Conservation (phyloP, 2,888 invertebrate species). For the Ichneumoninae sp. region DNA sequence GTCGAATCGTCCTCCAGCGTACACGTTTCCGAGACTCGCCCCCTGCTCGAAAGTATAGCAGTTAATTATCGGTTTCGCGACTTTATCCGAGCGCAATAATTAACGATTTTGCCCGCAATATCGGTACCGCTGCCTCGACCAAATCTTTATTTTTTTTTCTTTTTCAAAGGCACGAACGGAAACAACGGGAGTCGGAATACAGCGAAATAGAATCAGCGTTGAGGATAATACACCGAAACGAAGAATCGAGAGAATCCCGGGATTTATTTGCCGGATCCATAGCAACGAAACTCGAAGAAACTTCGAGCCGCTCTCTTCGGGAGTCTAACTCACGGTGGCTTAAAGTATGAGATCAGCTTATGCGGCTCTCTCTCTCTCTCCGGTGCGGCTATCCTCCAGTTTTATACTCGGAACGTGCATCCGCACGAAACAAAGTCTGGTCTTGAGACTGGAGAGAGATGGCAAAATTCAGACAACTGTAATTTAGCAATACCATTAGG, state of each 20-base stretch:
- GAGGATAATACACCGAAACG: background rate
- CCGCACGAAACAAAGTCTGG: slow-evolving; percentile 32
- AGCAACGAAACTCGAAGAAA: slow-evolving; percentile 9
- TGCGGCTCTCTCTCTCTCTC: slow-evolving; percentile 12
- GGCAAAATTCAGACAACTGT: slow-evolving; percentile 56
- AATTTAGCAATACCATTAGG: slow-evolving; percentile 65
- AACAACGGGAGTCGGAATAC: background rate
- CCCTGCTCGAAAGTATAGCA: background rate
- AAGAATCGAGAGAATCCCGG: slow-evolving; percentile 17
- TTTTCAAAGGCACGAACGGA: background rate
- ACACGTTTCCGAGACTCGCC: background rate
- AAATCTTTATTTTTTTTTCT: background rate
- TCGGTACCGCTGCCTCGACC: background rate
- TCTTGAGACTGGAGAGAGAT: slow-evolving; percentile 17
- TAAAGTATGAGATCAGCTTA: slow-evolving; percentile 17
- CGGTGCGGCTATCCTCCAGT: background rate
- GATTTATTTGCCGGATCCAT: slow-evolving; percentile 32
- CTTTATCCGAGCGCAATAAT: background rate
- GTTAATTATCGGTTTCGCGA: slow-evolving; percentile 26
- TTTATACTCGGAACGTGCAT: slow-evolving; percentile 3
- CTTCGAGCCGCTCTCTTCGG: slow-evolving; percentile 1
- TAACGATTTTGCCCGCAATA: slow-evolving; percentile 21
- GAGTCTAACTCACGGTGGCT: background rate
- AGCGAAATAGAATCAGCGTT: background rate
- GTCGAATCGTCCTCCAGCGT: background rate